These are phyloP conservation scores for Epistrophe eligans DNA, from an alignment of 2,888 invertebrate genomes.

Conservation along the genomic window DNA sequence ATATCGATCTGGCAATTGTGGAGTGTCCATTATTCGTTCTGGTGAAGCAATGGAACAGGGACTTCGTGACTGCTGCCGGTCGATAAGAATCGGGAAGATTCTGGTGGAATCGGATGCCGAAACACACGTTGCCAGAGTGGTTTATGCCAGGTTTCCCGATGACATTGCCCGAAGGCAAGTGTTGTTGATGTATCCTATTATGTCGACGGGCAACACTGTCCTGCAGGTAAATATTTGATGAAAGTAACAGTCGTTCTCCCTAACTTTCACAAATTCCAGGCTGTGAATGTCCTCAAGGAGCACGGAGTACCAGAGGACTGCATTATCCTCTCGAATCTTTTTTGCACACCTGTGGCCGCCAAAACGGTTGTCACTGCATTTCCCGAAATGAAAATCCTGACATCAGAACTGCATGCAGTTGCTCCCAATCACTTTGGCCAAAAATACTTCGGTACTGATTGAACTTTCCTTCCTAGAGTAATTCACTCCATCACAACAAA, in stretches of 20 bases:
- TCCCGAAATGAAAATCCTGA: conserved; percentile 96
- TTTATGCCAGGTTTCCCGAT: conserved; percentile 98
- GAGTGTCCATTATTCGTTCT: conserved; percentile 97
- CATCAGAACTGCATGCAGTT: conserved; percentile 96
- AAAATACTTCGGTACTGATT: conserved; percentile 99
- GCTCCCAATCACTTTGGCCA: conserved; percentile 99
- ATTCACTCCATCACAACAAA: conserved; percentile 32
- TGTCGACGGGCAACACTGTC: conserved; percentile 99
- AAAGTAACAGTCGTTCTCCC: background rate
- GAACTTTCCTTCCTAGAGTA: conserved; percentile 71
- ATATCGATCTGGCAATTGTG: conserved; percentile 99
- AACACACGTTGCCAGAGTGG: conserved; percentile 97
- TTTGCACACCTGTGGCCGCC: conserved; percentile 96
- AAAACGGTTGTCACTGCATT: conserved; percentile 93
- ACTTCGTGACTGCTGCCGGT: conserved; percentile 97
- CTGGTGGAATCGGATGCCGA: conserved; percentile 98
- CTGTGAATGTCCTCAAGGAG: conserved; percentile 96
- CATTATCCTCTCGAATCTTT: conserved; percentile 98
- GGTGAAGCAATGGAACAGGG: conserved; percentile 99
- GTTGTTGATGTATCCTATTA: conserved; percentile 98
- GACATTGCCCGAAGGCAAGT: conserved; percentile 95
- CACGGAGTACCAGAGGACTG: conserved; percentile 97
- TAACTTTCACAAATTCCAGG: conserved; percentile 85
- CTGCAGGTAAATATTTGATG: conserved; percentile 85
- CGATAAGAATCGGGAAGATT: conserved; percentile 99